Conservation (phyloP, 2,113 vertebrate species). For the Erythrocercus mccallii region DNA sequence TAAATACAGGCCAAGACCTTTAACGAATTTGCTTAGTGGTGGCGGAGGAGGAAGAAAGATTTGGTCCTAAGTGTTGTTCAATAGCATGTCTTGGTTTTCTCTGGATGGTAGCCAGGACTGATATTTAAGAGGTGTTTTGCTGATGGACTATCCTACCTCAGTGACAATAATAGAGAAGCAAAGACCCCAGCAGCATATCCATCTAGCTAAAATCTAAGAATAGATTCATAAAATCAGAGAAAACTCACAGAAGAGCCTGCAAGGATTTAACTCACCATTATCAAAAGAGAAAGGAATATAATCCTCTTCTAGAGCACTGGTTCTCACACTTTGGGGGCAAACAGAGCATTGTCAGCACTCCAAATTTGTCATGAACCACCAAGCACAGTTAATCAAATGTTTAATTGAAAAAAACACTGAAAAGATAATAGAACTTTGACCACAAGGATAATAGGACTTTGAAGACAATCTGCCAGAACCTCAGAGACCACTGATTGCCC, state of each 20-base stretch:
- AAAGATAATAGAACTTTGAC: neutral
- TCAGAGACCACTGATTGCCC: neutral
- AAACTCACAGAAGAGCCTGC: conserved; percentile 47
- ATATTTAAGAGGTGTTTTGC: conserved; percentile 78
- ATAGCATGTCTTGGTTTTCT: conserved; percentile 72
- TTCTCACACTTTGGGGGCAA: conserved; percentile 56
- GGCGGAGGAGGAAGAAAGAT: conserved; percentile 73
- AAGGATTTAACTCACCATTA: conserved; percentile 1
- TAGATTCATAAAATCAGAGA: conserved; percentile 69
- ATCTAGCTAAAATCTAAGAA: conserved; percentile 67
- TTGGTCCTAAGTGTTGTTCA: conserved; percentile 74
- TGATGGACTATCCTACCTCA: conserved; percentile 69
- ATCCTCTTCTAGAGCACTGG: neutral
- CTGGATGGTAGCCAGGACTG: conserved; percentile 72
- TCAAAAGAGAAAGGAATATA: conserved; percentile 19
- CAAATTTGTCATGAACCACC: neutral
- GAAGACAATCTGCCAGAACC: neutral
- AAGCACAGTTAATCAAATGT: conserved; percentile 32
- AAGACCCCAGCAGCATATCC: conserved; percentile 59
- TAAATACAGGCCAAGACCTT: conserved; percentile 74
- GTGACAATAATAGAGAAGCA: conserved; percentile 68
- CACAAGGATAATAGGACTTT: neutral
- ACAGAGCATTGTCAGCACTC: conserved; percentile 22
- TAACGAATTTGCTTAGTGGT: conserved; percentile 72
- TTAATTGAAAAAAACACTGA: conserved; percentile 23